phyloP scores from a whole-genome alignment of 2,113 vertebrate genomes.

The Centropristis striata region DNA sequence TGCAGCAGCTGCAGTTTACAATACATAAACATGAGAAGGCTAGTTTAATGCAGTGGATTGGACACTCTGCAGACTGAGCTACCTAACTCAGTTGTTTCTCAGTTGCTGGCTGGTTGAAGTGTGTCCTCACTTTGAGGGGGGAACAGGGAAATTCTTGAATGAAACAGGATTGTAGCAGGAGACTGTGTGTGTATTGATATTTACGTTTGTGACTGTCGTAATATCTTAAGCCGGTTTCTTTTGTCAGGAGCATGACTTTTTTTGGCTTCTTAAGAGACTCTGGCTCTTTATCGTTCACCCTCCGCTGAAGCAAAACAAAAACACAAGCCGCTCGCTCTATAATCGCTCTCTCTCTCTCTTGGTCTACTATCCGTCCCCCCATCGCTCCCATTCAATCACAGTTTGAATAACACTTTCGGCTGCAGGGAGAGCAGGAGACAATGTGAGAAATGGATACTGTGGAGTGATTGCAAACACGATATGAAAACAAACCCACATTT shows the following conservation, averaged over 20 bases:
- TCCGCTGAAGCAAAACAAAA: slow-evolving; percentile 19
- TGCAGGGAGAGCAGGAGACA: neutral
- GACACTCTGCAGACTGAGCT: neutral
- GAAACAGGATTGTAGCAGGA: neutral
- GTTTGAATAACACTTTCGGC: slow-evolving; percentile 6
- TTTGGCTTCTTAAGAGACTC: neutral
- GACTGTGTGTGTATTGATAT: neutral
- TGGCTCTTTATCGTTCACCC: neutral
- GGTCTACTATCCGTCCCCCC: neutral
- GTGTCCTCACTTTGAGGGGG: too few species aligned
- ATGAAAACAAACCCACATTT: neutral
- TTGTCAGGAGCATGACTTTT: neutral
- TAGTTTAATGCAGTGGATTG: neutral
- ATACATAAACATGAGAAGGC: too few species aligned
- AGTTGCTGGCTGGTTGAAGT: too few species aligned
- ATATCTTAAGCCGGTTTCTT: neutral
- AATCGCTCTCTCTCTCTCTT: accelerated
- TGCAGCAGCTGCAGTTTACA: too few species aligned
- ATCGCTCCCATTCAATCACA: neutral
- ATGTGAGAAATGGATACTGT: neutral
- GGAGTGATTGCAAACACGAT: neutral
- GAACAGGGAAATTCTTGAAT: neutral
- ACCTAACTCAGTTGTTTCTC: neutral
- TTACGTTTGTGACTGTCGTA: too few species aligned
- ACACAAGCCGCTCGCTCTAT: neutral